phyloP scores from a whole-genome alignment of 2,888 invertebrate species.

The Orchesella flavescens region DNA sequence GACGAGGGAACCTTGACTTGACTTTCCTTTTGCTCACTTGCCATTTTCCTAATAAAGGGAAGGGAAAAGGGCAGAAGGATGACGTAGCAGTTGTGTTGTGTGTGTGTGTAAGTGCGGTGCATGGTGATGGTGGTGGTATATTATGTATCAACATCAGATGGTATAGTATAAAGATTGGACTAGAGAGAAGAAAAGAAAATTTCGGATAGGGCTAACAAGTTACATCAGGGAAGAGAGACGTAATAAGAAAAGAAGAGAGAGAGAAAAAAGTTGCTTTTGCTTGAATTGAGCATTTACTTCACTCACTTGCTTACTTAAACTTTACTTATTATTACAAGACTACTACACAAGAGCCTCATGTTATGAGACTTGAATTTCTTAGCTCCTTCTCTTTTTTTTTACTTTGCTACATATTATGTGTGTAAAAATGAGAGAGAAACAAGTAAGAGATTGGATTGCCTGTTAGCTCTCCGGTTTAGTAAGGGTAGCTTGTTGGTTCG shows the following conservation, averaged over 20 bases:
- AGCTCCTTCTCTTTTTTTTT: slow-evolving; percentile 5
- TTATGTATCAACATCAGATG: background rate
- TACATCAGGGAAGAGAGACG: slow-evolving; percentile 28
- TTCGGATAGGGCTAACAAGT: slow-evolving; percentile 40
- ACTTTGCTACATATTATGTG: slow-evolving; percentile 2
- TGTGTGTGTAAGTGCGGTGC: background rate
- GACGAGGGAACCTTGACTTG: slow-evolving; percentile 45
- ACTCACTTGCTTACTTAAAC: slow-evolving; percentile 47
- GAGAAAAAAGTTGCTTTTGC: slow-evolving; percentile 55
- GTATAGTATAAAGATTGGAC: background rate
- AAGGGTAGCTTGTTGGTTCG: background rate
- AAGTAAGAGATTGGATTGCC: slow-evolving; percentile 38
- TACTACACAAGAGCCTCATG: slow-evolving; percentile 16
- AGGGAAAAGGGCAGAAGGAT: slow-evolving; percentile 52
- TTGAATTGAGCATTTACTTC: slow-evolving; percentile 54
- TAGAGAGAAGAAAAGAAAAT: slow-evolving; percentile 30
- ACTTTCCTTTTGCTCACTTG: slow-evolving; percentile 35
- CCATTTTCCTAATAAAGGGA: slow-evolving; percentile 34
- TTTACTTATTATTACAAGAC: slow-evolving; percentile 59
- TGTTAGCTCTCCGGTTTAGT: slow-evolving; percentile 10
- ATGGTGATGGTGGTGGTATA: background rate
- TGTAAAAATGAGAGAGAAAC: slow-evolving; percentile 18
- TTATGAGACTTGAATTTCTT: slow-evolving; percentile 43
- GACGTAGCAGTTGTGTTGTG: slow-evolving; percentile 16
- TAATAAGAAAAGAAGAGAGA: slow-evolving; percentile 27